These are phyloP conservation scores for Zhuqinia jingwanae DNA, from an alignment of 2,888 invertebrate species.

Conservation along the genomic window DNA sequence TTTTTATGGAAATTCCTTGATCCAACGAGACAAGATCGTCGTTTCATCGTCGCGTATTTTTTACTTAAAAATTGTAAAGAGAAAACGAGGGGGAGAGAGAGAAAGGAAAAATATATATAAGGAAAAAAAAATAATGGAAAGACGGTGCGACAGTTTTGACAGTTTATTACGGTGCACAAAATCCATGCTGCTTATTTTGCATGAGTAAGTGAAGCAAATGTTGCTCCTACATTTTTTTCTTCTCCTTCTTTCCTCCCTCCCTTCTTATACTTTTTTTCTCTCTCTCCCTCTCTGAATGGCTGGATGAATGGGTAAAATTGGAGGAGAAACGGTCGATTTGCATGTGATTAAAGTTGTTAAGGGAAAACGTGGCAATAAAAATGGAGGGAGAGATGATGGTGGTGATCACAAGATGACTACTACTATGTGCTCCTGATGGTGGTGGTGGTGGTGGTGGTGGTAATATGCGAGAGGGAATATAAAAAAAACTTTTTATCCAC, in stretches of 20 bases:
- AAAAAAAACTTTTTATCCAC: slow-evolving; percentile 48
- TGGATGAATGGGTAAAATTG: slow-evolving; percentile 58
- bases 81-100: slow-evolving; percentile 5
- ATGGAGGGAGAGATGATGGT: slow-evolving; percentile 39
- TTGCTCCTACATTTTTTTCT: too few relatives aligned
- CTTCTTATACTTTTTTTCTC: neutral
- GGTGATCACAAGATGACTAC: slow-evolving; percentile 39
- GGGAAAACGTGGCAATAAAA: slow-evolving; percentile 61
- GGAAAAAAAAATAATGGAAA: slow-evolving; percentile 71
- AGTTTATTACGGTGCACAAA: slow-evolving; percentile 71
- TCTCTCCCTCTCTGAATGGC: neutral
- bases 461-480: slow-evolving; percentile 52
- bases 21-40: slow-evolving; percentile 69
- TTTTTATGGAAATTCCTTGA: slow-evolving; percentile 69
- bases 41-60: slow-evolving; percentile 58
- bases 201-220: slow-evolving; percentile 64
- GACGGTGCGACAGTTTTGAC: slow-evolving; percentile 71
- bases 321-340: slow-evolving; percentile 70
- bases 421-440: slow-evolving; percentile 22
- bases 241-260: neutral
- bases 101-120: slow-evolving; percentile 4
- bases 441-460: too few relatives aligned
- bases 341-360: slow-evolving; percentile 76
- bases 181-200: slow-evolving; percentile 65
- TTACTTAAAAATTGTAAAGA: slow-evolving; percentile 33